Evolutionary conservation across 2,113 vertebrate genomes (phyloP).

Genomic region (Daubentonia madagascariensis): DNA sequence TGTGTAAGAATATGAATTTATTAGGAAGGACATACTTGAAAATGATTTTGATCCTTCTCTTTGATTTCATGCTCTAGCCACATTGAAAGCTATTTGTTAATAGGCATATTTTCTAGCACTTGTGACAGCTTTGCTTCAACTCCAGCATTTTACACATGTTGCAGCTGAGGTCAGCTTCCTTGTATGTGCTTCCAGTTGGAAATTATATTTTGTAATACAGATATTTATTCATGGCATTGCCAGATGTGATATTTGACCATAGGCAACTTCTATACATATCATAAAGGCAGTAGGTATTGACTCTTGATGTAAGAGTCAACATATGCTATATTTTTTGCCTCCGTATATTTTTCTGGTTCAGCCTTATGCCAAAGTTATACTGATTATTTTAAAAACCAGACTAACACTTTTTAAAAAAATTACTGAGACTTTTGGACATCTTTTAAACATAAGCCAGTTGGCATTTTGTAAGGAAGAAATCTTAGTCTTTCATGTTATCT

Average conservation of each 20-base stretch:
- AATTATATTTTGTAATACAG: constrained; percentile 16
- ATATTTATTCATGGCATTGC: background rate
- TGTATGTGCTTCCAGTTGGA: background rate
- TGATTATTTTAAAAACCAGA: background rate
- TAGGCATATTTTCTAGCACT: background rate
- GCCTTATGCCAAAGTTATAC: background rate
- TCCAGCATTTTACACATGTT: background rate
- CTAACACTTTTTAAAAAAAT: background rate
- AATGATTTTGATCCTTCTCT: background rate
- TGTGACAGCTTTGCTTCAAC: background rate
- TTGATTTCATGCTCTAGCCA: background rate
- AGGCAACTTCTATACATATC: background rate
- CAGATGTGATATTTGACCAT: background rate
- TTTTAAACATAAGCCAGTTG: background rate
- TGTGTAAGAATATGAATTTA: background rate
- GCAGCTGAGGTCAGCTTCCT: background rate
- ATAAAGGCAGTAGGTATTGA: background rate
- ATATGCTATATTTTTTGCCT: background rate
- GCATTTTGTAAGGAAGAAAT: background rate
- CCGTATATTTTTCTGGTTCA: background rate
- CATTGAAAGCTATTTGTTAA: background rate
- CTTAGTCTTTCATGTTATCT: background rate
- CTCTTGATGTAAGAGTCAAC: background rate
- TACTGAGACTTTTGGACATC: background rate
- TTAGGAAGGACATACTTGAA: background rate